Evolutionary conservation across 92 coral and sea anemone species (phyloP), one percentile per base, ranked within the genome.

Genomic region (Blastomussa wellsi): DNA sequence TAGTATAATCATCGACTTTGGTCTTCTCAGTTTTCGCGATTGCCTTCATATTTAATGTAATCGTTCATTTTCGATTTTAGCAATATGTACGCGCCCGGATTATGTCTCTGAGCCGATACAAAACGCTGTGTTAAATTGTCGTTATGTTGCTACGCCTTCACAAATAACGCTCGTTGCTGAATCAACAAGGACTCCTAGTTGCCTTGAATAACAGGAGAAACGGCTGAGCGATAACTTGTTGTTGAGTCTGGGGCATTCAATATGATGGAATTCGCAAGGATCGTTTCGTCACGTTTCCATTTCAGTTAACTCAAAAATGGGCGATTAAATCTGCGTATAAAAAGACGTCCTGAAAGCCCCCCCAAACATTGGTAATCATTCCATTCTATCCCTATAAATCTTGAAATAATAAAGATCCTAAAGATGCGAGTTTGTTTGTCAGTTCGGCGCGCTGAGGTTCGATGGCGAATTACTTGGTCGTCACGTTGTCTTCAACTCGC

Each of bases 31-130:
- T 79, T 84, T 83, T 88, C 72, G 33, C 88, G 79, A 64, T 87
- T 90, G 81, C 86, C 83, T 92, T 92, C 90, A 89, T 85, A 83
- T 88, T 82, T 85, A 88, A 91, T 87, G 87, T 86, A 92, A 90
- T 90, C 95, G 98, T 92, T 94, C 92, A 79, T 93, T 94, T 94
- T 92, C 98, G 95, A 92, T 86, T 92, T 92, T 89, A 87, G 90
- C 93, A 77, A 72, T 83, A 71, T 64, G n/a, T 67, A 89, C 83
- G 88, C 86, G 92, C 84, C 87, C 84, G 92, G 88, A 81, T 86
- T 67, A 59, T 87, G 87, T 42, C 79, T 59, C 64, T 72, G 62
- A 71, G 48, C 33, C 79, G 74, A 74, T 60, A 59, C 29, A 65
- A 70, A 74, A 57, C 72, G 31, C 48, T 60, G 52, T 24, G 70